A percentile compares a stretch with the other conserved stretches of the same genome.
Conservation (phyloP, 2,888 invertebrate genomes). For the Thera obeliscata region DNA sequence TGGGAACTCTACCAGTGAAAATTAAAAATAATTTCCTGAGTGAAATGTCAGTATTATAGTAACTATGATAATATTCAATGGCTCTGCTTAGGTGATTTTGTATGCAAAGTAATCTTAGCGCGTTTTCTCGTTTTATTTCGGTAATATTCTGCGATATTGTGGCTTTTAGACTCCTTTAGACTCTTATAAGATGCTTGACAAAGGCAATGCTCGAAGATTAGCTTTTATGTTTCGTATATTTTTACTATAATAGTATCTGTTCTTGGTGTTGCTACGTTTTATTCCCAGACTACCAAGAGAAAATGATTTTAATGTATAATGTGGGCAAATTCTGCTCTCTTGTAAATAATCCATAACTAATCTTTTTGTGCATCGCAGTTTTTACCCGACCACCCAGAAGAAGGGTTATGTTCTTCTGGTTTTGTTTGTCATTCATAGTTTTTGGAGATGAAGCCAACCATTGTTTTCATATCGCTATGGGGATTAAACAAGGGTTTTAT, state of each 20-base stretch:
- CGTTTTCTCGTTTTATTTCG: slow-evolving; percentile 37
- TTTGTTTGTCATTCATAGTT: too few relatives aligned
- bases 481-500: too few relatives aligned
- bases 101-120: slow-evolving; percentile 40
- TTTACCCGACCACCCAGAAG: too few relatives aligned
- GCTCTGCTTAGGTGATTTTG: slow-evolving; percentile 34
- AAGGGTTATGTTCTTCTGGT: too few relatives aligned
- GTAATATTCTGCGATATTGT: slow-evolving; percentile 34
- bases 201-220: slow-evolving; percentile 31
- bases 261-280: not conserved
- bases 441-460: too few relatives aligned
- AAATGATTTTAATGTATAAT: too few relatives aligned
- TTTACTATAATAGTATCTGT: slow-evolving; percentile 8
- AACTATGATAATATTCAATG: not conserved
- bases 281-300: not conserved
- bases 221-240: slow-evolving; percentile 25
- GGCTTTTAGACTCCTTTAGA: slow-evolving; percentile 19
- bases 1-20: too few relatives aligned
- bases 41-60: not conserved
- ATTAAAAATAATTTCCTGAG: not conserved
- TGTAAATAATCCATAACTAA: too few relatives aligned
- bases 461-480: too few relatives aligned
- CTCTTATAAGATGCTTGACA: slow-evolving; percentile 35
- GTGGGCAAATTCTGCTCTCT: too few relatives aligned
- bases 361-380: too few relatives aligned